phyloP scores from a whole-genome alignment of 2,113 vertebrate species.

The Neogobius melanostomus region DNA sequence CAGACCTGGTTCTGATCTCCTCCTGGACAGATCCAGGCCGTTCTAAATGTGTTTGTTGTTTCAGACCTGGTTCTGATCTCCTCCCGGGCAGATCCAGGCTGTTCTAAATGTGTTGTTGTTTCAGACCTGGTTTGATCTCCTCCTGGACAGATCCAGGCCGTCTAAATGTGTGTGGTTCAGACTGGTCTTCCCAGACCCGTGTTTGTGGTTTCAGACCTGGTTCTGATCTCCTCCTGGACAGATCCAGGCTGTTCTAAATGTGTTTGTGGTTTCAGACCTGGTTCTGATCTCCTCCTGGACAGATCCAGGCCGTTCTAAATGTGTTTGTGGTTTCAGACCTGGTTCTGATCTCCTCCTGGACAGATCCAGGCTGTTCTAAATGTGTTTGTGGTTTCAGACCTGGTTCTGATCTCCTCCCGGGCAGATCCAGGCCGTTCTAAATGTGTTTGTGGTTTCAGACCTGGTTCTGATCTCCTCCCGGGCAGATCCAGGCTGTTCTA shows the following conservation, averaged over 20 bases:
- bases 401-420: not conserved
- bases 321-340: conserved; percentile 51
- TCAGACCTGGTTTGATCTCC: too few species aligned
- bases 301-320: not conserved
- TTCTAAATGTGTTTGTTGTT: too few species aligned
- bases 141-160: too few species aligned
- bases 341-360: not conserved
- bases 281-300: not conserved
- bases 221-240: not conserved
- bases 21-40: too few species aligned
- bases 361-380: too few species aligned
- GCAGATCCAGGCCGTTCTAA: too few species aligned
- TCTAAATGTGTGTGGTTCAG: not conserved
- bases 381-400: not conserved
- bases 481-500: too few species aligned
- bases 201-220: not conserved
- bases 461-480: not conserved
- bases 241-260: too few species aligned
- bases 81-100: too few species aligned
- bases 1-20: not conserved
- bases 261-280: not conserved
- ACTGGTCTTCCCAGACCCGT: too few species aligned
- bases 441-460: not conserved
- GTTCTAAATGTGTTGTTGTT: too few species aligned
- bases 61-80: not conserved